These are phyloP conservation scores for Plotosus lineatus DNA, from an alignment of 2,113 vertebrate genomes.

Conservation along the genomic window DNA sequence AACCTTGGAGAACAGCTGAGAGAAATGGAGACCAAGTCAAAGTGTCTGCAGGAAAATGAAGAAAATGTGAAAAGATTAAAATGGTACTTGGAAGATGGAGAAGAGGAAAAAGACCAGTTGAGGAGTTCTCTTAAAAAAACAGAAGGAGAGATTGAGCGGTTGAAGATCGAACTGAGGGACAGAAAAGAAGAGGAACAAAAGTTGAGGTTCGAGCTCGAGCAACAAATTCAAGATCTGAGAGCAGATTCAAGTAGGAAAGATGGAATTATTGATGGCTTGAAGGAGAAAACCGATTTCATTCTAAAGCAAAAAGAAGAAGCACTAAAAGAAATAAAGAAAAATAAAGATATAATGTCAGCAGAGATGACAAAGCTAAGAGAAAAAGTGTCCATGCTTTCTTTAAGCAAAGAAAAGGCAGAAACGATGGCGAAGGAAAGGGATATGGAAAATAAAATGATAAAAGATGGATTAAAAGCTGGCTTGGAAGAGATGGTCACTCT, in stretches of 20 bases:
- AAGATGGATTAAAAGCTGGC: constrained; percentile 54
- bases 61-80: constrained; percentile 48
- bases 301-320: constrained; percentile 45
- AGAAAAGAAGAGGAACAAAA: constrained; percentile 35
- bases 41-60: constrained; percentile 43
- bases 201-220: constrained; percentile 37
- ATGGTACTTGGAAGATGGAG: constrained; percentile 1
- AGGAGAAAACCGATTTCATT: constrained; percentile 44
- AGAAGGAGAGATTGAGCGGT: constrained; percentile 25
- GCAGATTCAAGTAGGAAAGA: constrained; percentile 43
- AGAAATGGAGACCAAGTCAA: constrained; percentile 43
- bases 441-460: constrained; percentile 59
- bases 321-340: constrained; percentile 27
- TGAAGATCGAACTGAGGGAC: constrained; percentile 36
- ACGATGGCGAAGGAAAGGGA: constrained; percentile 54
- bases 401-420: constrained; percentile 36
- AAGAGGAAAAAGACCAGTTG: constrained; percentile 21
- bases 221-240: constrained; percentile 39
- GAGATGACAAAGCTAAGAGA: constrained; percentile 45
- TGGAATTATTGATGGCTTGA: constrained; percentile 41
- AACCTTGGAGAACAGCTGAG: constrained; percentile 18
- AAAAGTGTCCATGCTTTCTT: constrained; percentile 50
- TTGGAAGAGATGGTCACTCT: constrained; percentile 64
- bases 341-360: constrained; percentile 1
- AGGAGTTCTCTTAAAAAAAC: constrained; percentile 31